Conservation (phyloP, 2,797 vertebrate species). For the Mico argentatus region DNA sequence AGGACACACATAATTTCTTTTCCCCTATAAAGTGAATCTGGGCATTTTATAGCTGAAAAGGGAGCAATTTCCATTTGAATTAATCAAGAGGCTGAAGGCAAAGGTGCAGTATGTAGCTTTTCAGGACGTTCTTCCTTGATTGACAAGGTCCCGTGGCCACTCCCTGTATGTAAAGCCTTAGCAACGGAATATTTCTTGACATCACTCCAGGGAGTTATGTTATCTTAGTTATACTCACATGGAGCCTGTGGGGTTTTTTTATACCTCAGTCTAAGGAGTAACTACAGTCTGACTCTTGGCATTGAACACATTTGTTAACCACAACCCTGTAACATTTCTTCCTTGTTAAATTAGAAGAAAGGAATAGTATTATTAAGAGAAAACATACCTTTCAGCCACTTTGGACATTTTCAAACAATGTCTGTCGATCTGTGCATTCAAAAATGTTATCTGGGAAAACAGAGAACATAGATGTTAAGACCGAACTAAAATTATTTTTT, state of each 20-base stretch:
- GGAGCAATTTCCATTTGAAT: slow-evolving; percentile 62
- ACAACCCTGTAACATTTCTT: not conserved
- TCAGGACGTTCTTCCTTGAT: slow-evolving; percentile 42
- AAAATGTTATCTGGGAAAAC: slow-evolving; percentile 92
- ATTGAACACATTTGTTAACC: not conserved
- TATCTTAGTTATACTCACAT: not conserved
- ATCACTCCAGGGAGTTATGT: not conserved
- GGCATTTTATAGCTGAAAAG: slow-evolving; percentile 66
- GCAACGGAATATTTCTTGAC: not conserved
- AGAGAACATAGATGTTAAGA: slow-evolving; percentile 75
- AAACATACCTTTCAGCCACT: slow-evolving; percentile 96
- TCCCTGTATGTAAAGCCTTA: not conserved
- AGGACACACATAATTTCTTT: slow-evolving; percentile 5
- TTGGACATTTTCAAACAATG: slow-evolving; percentile 99
- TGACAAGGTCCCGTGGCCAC: not conserved
- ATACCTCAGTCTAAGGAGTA: not conserved
- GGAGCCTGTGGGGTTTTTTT: not conserved
- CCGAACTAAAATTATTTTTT: not conserved
- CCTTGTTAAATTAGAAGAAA: slow-evolving; percentile 7
- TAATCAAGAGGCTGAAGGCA: slow-evolving; percentile 23
- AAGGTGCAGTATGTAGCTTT: slow-evolving; percentile 44
- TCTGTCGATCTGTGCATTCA: slow-evolving; percentile 95
- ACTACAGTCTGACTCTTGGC: not conserved
- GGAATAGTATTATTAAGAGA: not conserved
- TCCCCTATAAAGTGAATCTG: slow-evolving; percentile 54